Conservation (phyloP, 2,888 invertebrate species). For the Idaea biselata region DNA sequence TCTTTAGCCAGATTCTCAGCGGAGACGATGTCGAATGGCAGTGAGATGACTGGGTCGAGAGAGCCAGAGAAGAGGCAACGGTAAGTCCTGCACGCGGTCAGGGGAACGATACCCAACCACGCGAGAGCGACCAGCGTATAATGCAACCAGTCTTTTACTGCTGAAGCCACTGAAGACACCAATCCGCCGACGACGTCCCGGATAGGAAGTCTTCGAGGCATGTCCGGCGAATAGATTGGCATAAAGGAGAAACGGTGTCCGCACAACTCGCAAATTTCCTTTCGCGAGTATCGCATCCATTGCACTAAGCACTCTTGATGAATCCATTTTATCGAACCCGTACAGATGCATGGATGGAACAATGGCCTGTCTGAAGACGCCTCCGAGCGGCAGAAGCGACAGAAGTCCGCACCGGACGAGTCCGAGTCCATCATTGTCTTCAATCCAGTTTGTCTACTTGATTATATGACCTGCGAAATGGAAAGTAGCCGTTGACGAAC, state of each 20-base stretch:
- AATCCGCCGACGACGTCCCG: conserved; percentile 95
- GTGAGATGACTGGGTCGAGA: conserved; percentile 90
- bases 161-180: conserved; percentile 92
- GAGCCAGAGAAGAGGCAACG: conserved; percentile 95
- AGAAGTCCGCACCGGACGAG: conserved; percentile 90
- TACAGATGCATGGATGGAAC: conserved; percentile 99
- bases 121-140: conserved; percentile 98
- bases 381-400: conserved; percentile 98
- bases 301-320: conserved; percentile 99
- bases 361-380: conserved; percentile 94
- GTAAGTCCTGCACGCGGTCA: conserved; percentile 97
- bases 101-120: conserved; percentile 97
- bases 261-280: conserved; percentile 99
- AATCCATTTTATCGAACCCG: conserved; percentile 99
- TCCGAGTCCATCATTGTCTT: conserved; percentile 73
- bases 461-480: conserved; percentile 61
- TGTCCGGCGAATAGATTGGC: conserved; percentile 99
- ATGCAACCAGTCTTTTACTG: conserved; percentile 97
- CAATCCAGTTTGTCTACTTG: conserved; percentile 71
- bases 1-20: conserved; percentile 96
- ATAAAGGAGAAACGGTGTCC: conserved; percentile 98
- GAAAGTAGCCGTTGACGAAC: conserved; percentile 28
- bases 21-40: conserved; percentile 95
- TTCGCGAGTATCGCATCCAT: conserved; percentile 99
- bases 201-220: conserved; percentile 98